phyloP scores from a whole-genome alignment of 1,140 invertebrate genomes.

The Pomacea maculata region DNA sequence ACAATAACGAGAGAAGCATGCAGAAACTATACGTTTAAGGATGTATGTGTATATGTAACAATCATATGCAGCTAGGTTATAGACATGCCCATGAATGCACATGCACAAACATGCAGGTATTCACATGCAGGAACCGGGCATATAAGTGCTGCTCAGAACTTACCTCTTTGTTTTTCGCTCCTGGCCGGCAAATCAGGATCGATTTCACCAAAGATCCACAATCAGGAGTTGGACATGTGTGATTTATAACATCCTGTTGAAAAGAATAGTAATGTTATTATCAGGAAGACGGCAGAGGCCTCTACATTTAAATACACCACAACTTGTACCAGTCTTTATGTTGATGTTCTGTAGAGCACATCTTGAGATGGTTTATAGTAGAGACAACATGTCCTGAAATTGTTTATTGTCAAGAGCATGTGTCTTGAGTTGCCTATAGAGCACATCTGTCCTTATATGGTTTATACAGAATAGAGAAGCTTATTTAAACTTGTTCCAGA shows the following conservation, averaged over 20 bases:
- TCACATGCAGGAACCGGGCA: neutral
- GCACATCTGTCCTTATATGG: too few relatives aligned
- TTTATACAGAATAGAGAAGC: too few relatives aligned
- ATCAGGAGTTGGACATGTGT: conserved; percentile 47
- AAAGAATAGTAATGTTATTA: neutral
- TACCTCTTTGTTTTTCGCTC: conserved; percentile 35
- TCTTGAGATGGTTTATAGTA: too few relatives aligned
- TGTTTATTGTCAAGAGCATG: too few relatives aligned
- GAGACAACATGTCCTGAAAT: too few relatives aligned
- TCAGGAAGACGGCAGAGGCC: too few relatives aligned
- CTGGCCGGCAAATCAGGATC: conserved; percentile 30
- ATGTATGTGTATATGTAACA: neutral
- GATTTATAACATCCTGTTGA: conserved; percentile 48
- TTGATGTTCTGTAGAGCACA: too few relatives aligned
- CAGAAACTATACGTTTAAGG: neutral
- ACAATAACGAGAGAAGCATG: neutral
- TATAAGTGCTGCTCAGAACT: neutral
- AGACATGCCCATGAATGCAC: neutral
- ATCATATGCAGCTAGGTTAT: neutral
- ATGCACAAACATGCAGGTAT: too few relatives aligned
- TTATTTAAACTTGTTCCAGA: too few relatives aligned
- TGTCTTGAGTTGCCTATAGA: too few relatives aligned
- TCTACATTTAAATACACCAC: too few relatives aligned
- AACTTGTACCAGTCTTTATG: too few relatives aligned
- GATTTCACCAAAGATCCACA: conserved; percentile 38